Conservation (phyloP, 2,113 vertebrate species). For the Trogon surrucura region DNA sequence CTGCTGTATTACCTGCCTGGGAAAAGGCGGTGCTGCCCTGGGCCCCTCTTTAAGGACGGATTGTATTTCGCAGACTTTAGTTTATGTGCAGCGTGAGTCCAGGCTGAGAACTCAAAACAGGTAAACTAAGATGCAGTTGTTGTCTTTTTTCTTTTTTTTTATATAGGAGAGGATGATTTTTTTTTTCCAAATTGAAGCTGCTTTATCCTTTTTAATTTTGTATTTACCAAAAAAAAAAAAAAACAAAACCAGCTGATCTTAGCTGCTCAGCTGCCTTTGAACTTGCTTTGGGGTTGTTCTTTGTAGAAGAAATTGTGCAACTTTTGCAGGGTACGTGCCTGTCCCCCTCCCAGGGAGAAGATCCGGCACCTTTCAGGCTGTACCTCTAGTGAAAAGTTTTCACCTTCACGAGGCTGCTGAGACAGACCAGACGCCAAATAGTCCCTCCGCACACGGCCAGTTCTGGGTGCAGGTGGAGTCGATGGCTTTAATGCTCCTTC, state of each 20-base stretch:
- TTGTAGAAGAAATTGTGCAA: slow-evolving; percentile 26
- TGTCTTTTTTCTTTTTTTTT: not conserved
- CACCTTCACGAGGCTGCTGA: slow-evolving; percentile 18
- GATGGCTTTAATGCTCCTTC: not conserved
- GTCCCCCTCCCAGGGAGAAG: not conserved
- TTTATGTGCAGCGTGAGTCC: not conserved
- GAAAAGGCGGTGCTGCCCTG: not conserved
- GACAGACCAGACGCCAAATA: slow-evolving; percentile 45
- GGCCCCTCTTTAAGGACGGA: not conserved
- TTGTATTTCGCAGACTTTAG: not conserved
- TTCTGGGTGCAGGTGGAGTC: slow-evolving; percentile 19
- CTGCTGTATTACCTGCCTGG: not conserved
- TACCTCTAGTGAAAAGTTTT: not conserved
- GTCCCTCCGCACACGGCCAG: not conserved
- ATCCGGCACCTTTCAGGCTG: not conserved
- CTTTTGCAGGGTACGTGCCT: not conserved
- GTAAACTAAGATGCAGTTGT: not conserved
- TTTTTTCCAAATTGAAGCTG: slow-evolving; percentile 56
- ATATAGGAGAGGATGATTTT: not conserved
- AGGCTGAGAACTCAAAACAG: not conserved
- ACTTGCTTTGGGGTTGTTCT: slow-evolving; percentile 32
- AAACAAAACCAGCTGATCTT: not conserved
- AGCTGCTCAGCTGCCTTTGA: slow-evolving; percentile 3
- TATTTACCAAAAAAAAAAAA: slow-evolving; percentile 35
- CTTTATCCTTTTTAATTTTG: slow-evolving; percentile 69